These are phyloP conservation scores for Pyrrhia umbra DNA, from an alignment of 2,888 invertebrate species.

Conservation along the genomic window DNA sequence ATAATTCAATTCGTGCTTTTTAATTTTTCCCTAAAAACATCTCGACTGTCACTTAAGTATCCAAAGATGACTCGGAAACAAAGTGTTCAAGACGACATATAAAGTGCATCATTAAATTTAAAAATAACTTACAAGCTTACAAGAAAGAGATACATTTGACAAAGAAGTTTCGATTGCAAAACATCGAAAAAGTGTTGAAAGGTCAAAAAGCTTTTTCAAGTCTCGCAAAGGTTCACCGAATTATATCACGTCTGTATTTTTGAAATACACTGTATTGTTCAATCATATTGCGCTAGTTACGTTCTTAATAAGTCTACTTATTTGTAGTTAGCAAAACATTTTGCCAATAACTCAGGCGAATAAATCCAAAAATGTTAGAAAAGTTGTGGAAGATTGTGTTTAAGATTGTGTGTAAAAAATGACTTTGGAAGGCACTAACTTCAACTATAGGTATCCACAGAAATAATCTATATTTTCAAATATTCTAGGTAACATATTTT, in stretches of 20 bases:
- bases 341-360: too few species aligned
- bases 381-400: too few species aligned
- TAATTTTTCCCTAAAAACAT: neutral
- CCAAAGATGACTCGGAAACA: constrained; percentile 24
- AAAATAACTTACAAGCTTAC: constrained; percentile 49
- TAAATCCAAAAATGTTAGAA: too few species aligned
- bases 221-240: constrained; percentile 25
- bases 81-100: constrained; percentile 27
- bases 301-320: too few species aligned
- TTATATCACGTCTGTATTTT: neutral
- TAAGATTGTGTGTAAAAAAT: too few species aligned
- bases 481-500: neutral
- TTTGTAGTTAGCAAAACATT: too few species aligned
- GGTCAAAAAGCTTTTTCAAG: constrained; percentile 37
- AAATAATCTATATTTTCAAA: neutral
- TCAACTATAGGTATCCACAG: neutral
- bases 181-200: constrained; percentile 54
- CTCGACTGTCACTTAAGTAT: constrained; percentile 2
- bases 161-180: constrained; percentile 47
- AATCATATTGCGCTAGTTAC: neutral
- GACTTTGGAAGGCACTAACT: too few species aligned
- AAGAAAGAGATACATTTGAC: constrained; percentile 50
- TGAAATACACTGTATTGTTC: neutral
- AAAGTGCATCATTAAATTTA: constrained; percentile 53
- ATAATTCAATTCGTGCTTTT: too few species aligned